phyloP scores from a whole-genome alignment of 2,888 invertebrate genomes.

The Cetonia aurata region DNA sequence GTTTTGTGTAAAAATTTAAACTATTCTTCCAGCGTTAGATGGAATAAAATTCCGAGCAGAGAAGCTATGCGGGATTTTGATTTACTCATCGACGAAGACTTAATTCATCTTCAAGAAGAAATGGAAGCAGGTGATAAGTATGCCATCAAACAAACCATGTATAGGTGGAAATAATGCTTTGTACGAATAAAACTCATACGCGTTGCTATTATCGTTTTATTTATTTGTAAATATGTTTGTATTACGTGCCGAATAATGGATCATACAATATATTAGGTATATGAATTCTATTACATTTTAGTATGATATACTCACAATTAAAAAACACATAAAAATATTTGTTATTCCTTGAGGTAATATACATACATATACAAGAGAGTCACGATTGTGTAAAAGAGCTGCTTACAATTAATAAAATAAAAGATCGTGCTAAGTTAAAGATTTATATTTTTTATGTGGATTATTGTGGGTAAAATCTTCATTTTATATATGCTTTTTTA shows the following conservation, averaged over 20 bases:
- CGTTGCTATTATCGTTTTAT: slow-evolving; percentile 14
- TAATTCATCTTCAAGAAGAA: slow-evolving; percentile 74
- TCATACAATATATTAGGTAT: slow-evolving; percentile 10
- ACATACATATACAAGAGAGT: neutral
- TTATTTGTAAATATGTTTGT: slow-evolving; percentile 19
- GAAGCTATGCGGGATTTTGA: slow-evolving; percentile 89
- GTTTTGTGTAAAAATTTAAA: slow-evolving; percentile 8
- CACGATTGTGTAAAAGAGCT: too few species aligned
- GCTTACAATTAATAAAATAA: too few species aligned
- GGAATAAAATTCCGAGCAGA: slow-evolving; percentile 83
- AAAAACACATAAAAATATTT: slow-evolving; percentile 39
- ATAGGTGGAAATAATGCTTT: slow-evolving; percentile 58
- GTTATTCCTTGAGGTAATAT: slow-evolving; percentile 31
- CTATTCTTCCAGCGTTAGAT: slow-evolving; percentile 73
- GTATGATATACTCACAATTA: neutral
- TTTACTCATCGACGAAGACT: slow-evolving; percentile 85
- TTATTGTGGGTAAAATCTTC: too few species aligned
- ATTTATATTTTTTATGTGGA: too few species aligned
- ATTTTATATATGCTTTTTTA: too few species aligned
- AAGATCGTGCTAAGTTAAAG: too few species aligned
- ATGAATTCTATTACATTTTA: slow-evolving; percentile 11
- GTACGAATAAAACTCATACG: slow-evolving; percentile 1
- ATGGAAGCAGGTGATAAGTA: slow-evolving; percentile 51
- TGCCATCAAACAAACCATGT: slow-evolving; percentile 50
- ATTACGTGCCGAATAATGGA: slow-evolving; percentile 26